A percentile compares a stretch with the other conserved stretches of the same genome.
Evolutionary conservation across 2,888 invertebrate species (phyloP).

Genomic region (Aradus depressus): DNA sequence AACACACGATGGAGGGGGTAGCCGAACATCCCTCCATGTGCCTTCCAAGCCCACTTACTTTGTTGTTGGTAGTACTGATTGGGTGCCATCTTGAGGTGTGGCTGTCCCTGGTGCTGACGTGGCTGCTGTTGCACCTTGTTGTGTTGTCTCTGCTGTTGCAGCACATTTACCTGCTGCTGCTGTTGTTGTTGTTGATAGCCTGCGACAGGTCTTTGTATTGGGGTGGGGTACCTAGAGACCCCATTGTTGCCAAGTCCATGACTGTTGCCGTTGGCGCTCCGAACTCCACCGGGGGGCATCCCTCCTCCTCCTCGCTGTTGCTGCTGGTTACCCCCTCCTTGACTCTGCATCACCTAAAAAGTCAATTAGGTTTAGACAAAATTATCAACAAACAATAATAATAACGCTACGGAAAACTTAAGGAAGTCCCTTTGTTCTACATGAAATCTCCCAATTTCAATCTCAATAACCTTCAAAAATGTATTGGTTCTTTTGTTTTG

Average conservation of each 20-base stretch:
- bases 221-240: conserved; percentile 33
- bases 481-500: neutral
- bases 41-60: conserved; percentile 1
- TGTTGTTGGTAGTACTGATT: conserved; percentile 11
- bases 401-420: neutral
- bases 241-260: conserved; percentile 9
- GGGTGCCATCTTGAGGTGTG: conserved; percentile 4
- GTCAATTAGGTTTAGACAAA: neutral
- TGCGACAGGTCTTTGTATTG: conserved; percentile 41
- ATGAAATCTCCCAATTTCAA: neutral
- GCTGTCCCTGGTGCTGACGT: conserved; percentile 3
- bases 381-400: neutral
- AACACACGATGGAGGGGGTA: no score
- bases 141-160: neutral
- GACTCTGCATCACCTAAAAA: conserved; percentile 12
- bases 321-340: conserved; percentile 22
- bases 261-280: conserved; percentile 4
- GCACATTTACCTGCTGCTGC: conserved; percentile 1
- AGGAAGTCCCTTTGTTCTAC: neutral
- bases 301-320: conserved; percentile 22
- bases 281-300: conserved; percentile 38
- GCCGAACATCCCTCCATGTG: no score
- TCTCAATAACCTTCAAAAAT: neutral
- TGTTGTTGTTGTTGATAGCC: conserved; percentile 7
- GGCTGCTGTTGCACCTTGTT: conserved; percentile 10